A percentile compares a stretch with the other conserved stretches of the same genome.
Conservation (phyloP, 2,888 invertebrate genomes). For the Apeira syringaria region DNA sequence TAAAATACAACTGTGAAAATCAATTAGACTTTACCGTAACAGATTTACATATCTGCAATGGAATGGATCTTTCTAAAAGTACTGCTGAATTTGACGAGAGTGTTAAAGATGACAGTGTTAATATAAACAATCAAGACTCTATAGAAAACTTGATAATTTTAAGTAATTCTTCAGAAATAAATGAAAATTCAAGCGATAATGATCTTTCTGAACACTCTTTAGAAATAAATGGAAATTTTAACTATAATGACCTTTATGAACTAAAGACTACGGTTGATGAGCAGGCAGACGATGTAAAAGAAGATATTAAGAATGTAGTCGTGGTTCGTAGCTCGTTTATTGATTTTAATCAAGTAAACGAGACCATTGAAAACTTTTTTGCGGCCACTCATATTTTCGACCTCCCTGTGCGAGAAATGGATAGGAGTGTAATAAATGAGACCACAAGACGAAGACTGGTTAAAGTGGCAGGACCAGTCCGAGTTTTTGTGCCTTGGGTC, state of each 20-base stretch:
- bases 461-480: slow-evolving; percentile 48
- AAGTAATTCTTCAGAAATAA: no score
- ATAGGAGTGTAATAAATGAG: slow-evolving; percentile 34
- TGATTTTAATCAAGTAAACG: slow-evolving; percentile 49
- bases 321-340: slow-evolving; percentile 51
- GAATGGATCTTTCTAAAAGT: slow-evolving; percentile 13
- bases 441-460: slow-evolving; percentile 47
- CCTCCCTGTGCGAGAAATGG: slow-evolving; percentile 51
- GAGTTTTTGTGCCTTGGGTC: slow-evolving; percentile 57
- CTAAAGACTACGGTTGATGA: no score
- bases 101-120: no score
- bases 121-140: neutral
- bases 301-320: slow-evolving; percentile 40
- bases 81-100: neutral
- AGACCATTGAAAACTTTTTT: slow-evolving; percentile 62
- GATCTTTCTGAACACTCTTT: no score
- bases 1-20: slow-evolving; percentile 50
- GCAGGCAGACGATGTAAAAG: neutral
- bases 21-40: slow-evolving; percentile 44
- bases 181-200: neutral
- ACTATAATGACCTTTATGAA: no score
- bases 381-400: slow-evolving; percentile 60
- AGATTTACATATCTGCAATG: slow-evolving; percentile 51
- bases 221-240: no score
- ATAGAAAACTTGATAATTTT: neutral